phyloP scores from a whole-genome alignment of 2,888 invertebrate species.

The Lithophane ornitopus region DNA sequence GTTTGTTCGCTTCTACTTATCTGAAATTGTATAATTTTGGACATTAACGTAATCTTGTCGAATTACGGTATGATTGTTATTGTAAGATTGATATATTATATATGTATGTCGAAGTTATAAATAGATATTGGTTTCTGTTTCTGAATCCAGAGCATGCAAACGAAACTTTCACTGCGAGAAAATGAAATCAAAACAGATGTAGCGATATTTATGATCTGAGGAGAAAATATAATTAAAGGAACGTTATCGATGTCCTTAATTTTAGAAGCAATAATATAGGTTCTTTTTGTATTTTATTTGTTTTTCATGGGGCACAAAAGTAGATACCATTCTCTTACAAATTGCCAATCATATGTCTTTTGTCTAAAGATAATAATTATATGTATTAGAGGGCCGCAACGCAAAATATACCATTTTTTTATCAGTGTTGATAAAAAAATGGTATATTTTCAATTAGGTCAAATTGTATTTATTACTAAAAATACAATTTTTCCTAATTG shows the following conservation, averaged over 20 bases:
- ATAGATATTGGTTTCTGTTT: neutral
- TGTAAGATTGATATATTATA: constrained; percentile 9
- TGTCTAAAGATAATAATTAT: neutral
- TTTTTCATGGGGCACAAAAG: neutral
- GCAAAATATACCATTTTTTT: too few species aligned
- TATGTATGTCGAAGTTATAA: neutral
- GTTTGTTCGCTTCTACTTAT: constrained; percentile 50
- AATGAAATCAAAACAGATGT: neutral
- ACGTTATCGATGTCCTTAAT: neutral
- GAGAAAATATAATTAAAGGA: neutral
- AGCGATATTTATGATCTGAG: neutral
- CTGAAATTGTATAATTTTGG: constrained; percentile 50
- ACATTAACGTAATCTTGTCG: constrained; percentile 31
- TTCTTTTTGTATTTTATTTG: neutral
- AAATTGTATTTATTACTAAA: neutral
- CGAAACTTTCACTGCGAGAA: neutral
- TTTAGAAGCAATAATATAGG: neutral
- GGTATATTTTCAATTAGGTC: too few species aligned
- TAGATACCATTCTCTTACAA: neutral
- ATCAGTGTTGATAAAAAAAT: neutral
- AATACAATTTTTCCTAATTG: too few species aligned
- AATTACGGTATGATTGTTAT: constrained; percentile 11
- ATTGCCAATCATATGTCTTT: neutral
- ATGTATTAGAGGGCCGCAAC: neutral
- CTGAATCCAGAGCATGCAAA: neutral